Evolutionary conservation across 1,140 invertebrate genomes (phyloP).

Genomic region (Triops cancriformis): DNA sequence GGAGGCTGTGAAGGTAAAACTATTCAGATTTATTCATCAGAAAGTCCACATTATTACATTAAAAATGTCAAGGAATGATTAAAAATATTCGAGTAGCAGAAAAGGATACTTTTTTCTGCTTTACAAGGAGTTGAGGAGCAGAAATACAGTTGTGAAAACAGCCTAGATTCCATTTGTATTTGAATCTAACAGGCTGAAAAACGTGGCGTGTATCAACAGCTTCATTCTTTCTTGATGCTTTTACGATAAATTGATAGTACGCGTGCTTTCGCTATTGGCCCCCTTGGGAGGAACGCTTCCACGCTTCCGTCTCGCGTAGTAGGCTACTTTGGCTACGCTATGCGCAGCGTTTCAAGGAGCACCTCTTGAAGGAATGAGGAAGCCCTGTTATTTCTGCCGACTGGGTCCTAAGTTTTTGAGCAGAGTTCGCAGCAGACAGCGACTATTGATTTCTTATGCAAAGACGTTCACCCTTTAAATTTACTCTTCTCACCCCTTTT

Average conservation of each 20-base stretch:
- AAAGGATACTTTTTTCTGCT: too few relatives aligned
- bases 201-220: too few relatives aligned
- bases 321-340: not conserved
- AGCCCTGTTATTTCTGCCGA: conserved; percentile 9
- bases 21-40: conserved; percentile 24
- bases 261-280: not conserved
- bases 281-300: not conserved
- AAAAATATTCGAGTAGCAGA: too few relatives aligned
- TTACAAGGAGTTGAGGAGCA: too few relatives aligned
- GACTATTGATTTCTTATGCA: conserved; percentile 16
- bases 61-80: too few relatives aligned
- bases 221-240: too few relatives aligned
- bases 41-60: too few relatives aligned
- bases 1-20: conserved; percentile 78
- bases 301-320: not conserved
- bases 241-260: too few relatives aligned
- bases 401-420: not conserved
- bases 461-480: conserved; percentile 1
- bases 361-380: not conserved
- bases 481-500: not conserved
- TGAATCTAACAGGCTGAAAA: too few relatives aligned
- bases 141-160: too few relatives aligned
- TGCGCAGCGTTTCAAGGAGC: not conserved
- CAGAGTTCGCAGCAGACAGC: not conserved
- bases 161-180: too few relatives aligned